Conservation (phyloP, 2,888 invertebrate species). For the Sialis lutaria region DNA sequence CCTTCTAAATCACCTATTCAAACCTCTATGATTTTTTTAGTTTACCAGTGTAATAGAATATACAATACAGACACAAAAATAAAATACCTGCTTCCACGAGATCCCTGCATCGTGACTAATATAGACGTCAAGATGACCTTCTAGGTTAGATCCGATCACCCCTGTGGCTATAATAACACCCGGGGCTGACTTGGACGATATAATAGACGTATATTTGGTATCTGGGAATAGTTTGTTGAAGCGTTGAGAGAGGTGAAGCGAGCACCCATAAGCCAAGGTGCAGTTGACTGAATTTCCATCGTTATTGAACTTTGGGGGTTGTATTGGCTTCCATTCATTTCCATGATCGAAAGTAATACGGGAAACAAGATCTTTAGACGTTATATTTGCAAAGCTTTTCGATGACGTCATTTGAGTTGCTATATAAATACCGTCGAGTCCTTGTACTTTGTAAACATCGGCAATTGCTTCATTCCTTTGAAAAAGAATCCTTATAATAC, state of each 20-base stretch:
- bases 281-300: conserved; percentile 53
- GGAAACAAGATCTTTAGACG: conserved; percentile 58
- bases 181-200: conserved; percentile 74
- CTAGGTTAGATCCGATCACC: conserved; percentile 56
- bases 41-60: no score
- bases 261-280: conserved; percentile 47
- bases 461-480: conserved; percentile 59
- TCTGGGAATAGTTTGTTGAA: conserved; percentile 70
- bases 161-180: conserved; percentile 79
- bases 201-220: conserved; percentile 60
- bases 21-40: no score
- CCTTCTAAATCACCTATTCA: no score
- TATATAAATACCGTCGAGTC: conserved; percentile 74
- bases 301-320: conserved; percentile 50
- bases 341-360: conserved; percentile 79
- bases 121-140: conserved; percentile 65
- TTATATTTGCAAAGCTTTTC: conserved; percentile 29
- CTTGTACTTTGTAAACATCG: conserved; percentile 75
- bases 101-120: conserved; percentile 67
- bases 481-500: no score
- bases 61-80: not conserved
- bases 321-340: conserved; percentile 59
- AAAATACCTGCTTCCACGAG: conserved; percentile 55
- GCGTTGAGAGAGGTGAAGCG: conserved; percentile 73
- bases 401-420: conserved; percentile 56